phyloP scores from a whole-genome alignment of 2,888 invertebrate species.

The Gastrophysa polygoni region DNA sequence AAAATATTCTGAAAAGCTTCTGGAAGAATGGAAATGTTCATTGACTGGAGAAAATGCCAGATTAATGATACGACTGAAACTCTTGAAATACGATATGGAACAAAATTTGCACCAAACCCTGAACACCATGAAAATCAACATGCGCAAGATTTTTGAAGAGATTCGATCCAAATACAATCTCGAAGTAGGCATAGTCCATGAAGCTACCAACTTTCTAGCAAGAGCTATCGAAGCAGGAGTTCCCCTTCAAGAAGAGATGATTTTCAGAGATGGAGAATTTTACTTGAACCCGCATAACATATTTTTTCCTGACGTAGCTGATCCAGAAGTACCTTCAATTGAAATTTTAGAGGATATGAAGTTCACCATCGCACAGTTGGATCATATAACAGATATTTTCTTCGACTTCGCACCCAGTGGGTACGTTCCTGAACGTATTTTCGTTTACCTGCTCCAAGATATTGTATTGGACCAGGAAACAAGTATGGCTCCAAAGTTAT shows the following conservation, averaged over 20 bases:
- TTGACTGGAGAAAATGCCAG: conserved; percentile 64
- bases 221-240: conserved; percentile 58
- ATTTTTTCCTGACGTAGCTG: conserved; percentile 42
- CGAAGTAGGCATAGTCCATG: conserved; percentile 56
- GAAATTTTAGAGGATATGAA: conserved; percentile 30
- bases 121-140: conserved; percentile 60
- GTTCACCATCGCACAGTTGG: conserved; percentile 51
- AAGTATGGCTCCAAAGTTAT: conserved; percentile 49
- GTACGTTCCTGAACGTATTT: conserved; percentile 52
- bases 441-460: conserved; percentile 59
- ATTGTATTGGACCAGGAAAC: conserved; percentile 49
- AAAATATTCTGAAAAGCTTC: conserved; percentile 54
- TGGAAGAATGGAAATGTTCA: conserved; percentile 66
- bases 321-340: conserved; percentile 2
- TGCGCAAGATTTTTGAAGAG: conserved; percentile 60
- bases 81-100: conserved; percentile 59
- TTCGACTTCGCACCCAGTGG: conserved; percentile 55
- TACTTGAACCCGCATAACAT: conserved; percentile 51
- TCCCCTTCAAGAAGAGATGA: conserved; percentile 56
- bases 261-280: conserved; percentile 56
- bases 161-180: conserved; percentile 53
- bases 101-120: conserved; percentile 60
- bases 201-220: conserved; percentile 42
- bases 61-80: conserved; percentile 59
- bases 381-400: conserved; percentile 49